Percentiles rank a stretch among this genome's conserved stretches.
phyloP scores from a whole-genome alignment of 92 coral and sea anemone species.

The Anthopleura xanthogrammica region DNA sequence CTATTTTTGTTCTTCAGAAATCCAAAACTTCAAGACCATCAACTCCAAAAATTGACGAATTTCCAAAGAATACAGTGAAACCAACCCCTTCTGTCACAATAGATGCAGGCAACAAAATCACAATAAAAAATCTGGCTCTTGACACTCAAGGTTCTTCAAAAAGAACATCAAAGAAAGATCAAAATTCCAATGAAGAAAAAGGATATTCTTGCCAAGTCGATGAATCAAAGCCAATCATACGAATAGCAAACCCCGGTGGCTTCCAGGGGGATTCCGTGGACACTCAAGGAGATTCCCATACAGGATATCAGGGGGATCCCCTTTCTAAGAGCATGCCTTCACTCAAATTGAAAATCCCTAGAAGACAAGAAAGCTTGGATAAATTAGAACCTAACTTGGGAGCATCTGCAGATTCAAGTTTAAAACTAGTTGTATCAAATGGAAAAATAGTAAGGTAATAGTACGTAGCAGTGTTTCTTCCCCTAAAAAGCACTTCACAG shows the following conservation, averaged over 20 bases:
- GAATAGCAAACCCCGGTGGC: conserved; percentile 60
- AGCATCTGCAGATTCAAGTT: conserved; percentile 63
- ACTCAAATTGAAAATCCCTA: conserved; percentile 73
- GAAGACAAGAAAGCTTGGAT: conserved; percentile 48
- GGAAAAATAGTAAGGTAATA: conserved; percentile 90
- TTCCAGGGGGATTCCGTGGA: conserved; percentile 43
- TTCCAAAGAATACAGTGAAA: conserved; percentile 13
- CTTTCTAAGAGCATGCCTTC: conserved; percentile 70
- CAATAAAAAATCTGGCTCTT: conserved; percentile 75
- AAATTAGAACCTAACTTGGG: conserved; percentile 40
- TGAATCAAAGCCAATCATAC: conserved; percentile 65
- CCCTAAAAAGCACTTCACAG: not conserved
- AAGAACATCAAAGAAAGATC: conserved; percentile 38
- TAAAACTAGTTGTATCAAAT: conserved; percentile 89
- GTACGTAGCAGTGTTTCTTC: not conserved
- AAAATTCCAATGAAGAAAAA: conserved; percentile 37
- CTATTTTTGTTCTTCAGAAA: conserved; percentile 50
- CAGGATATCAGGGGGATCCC: conserved; percentile 48
- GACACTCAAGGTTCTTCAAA: conserved; percentile 28
- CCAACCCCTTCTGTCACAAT: conserved; percentile 48
- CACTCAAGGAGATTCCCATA: conserved; percentile 40
- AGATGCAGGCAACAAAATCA: conserved; percentile 72
- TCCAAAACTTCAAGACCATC: conserved; percentile 64
- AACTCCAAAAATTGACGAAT: conserved; percentile 70
- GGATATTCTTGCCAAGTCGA: conserved; percentile 69